Evolutionary conservation across 2,888 invertebrate species (phyloP).

Genomic region (Punctoribates punctum): DNA sequence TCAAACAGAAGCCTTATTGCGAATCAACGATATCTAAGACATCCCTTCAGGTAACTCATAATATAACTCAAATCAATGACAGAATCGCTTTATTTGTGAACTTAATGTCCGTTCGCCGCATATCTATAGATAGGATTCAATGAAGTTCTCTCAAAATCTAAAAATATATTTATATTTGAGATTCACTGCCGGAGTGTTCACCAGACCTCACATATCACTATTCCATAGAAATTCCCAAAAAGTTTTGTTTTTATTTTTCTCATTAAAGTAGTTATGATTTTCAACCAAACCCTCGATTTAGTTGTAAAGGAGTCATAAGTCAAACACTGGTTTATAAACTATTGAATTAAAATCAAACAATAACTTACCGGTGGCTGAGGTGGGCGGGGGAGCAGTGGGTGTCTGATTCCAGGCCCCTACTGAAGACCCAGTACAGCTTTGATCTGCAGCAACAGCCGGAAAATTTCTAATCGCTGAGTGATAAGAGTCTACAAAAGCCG

Average conservation of each 20-base stretch:
- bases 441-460: constrained; percentile 26
- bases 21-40: not conserved
- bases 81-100: constrained; percentile 22
- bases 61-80: constrained; percentile 20
- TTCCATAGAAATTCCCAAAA: not conserved
- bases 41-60: constrained; percentile 28
- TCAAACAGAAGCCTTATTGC: not conserved
- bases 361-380: constrained; percentile 34
- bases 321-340: not conserved
- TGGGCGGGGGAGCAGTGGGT: not conserved
- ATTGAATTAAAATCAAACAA: too few relatives aligned
- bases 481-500: constrained; percentile 35
- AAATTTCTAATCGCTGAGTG: constrained; percentile 36
- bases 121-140: constrained; percentile 13
- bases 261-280: too few relatives aligned
- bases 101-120: not conserved
- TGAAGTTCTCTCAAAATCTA: not conserved
- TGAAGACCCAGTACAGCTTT: constrained; percentile 30
- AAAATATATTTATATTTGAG: too few relatives aligned
- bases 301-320: not conserved
- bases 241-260: too few relatives aligned
- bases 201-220: not conserved
- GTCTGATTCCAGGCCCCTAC: not conserved
- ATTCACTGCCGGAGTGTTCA: not conserved
- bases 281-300: too few relatives aligned